These are phyloP conservation scores for Leistus spinibarbis DNA, from an alignment of 2,888 invertebrate genomes.

Conservation along the genomic window DNA sequence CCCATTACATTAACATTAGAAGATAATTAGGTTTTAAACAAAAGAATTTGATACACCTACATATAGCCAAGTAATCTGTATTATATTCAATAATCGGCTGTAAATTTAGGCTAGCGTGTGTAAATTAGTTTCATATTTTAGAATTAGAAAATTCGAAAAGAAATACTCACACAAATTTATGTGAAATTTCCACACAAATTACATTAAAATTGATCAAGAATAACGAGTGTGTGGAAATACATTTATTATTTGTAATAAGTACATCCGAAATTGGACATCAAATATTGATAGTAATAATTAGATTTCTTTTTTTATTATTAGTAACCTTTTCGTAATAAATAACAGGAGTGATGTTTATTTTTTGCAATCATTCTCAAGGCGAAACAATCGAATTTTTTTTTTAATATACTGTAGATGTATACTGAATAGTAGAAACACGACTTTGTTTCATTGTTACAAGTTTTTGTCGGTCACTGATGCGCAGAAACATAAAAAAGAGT, in stretches of 20 bases:
- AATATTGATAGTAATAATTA: background rate
- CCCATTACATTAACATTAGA: background rate
- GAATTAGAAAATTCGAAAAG: too few species aligned
- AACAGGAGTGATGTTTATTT: background rate
- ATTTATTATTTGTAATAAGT: background rate
- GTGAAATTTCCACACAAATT: background rate
- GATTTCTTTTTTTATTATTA: background rate
- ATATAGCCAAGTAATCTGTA: background rate
- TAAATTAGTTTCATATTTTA: too few species aligned
- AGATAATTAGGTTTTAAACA: background rate
- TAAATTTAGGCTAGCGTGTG: too few species aligned
- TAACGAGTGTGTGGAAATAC: background rate
- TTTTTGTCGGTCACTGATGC: constrained; percentile 27
- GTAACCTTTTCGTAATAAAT: background rate
- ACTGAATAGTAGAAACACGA: constrained; percentile 5
- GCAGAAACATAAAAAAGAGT: constrained; percentile 13
- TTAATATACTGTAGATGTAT: background rate
- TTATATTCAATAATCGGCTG: too few species aligned
- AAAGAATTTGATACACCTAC: background rate
- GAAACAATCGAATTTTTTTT: constrained; percentile 18
- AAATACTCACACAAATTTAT: too few species aligned
- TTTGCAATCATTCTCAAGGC: constrained; percentile 21
- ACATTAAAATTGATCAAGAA: background rate
- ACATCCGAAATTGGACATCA: background rate
- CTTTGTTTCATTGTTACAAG: constrained; percentile 24